Base-by-base conservation (phyloP, 2,888 invertebrate species). In the Megalurothrips usitatus region DNA sequence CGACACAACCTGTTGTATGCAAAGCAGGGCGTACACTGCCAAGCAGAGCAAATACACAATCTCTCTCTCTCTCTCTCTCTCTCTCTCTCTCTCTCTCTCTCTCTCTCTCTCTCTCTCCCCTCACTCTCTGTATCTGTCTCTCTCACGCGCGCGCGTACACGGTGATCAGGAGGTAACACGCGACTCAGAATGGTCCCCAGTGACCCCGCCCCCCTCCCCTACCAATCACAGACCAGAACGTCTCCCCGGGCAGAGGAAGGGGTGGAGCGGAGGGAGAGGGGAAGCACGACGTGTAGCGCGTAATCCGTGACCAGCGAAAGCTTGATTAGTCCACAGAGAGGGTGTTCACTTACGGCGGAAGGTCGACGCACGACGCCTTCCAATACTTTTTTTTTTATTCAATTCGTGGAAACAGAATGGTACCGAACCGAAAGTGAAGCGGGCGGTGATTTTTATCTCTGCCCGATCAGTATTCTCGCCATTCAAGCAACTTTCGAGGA, bases 71-170 rank as follows among this genome's bases (percentile, higher is more conserved):
- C 14, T 52, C 78, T 43, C 3, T 43, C 81, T 75, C 47, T 79
- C 79, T 68, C 81, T 68, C 68, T 81, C 82, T 82, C 78, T 79
- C 81, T 48, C 79, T 68, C 68, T 28, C 80, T 52, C 81, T 43
- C 79, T 52, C n/a, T 68, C 79, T 26, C 14, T n/a, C 17, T 58
- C 80, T 43, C 78, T 52, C 79, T 52, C 34, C 63, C 75, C 79
- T 79, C 80, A 78, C 78, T 78, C 58, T 79, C 78, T 80, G 23
- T 78, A 81, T 23, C 78, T 80, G 19, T 79, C 68, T 81, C 79
- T 34, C 52, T 49, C 78, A 34, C 43, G 26, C 79, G 19, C 79
- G 58, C 28, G 48, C 58, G 26, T 23, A 80, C 49, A 80, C 82
- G 82, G 80, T 80, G 80, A 80, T 80, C 79, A 80, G 63, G 58